Percentiles rank a stretch among this genome's conserved stretches.
phyloP scores from a whole-genome alignment of 92 coral and sea anemone genomes.

The Palythoa heliodiscus region DNA sequence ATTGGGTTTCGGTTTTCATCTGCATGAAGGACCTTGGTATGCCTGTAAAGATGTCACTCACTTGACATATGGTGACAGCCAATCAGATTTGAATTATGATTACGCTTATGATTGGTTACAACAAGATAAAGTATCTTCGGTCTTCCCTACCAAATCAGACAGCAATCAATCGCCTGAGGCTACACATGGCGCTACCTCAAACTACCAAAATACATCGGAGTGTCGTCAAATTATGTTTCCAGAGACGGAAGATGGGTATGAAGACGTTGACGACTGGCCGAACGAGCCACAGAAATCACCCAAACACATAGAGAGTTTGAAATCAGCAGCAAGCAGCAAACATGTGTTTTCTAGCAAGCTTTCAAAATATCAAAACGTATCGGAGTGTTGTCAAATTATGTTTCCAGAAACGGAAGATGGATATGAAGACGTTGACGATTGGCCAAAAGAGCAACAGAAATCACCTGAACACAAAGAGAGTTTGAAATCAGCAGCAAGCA shows the following conservation, averaged over 20 bases:
- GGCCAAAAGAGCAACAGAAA: background rate
- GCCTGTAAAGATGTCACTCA: conserved; percentile 29
- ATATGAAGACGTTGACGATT: background rate
- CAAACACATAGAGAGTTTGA: background rate
- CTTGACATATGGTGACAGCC: background rate
- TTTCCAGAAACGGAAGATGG: background rate
- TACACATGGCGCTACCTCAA: background rate
- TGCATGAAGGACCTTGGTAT: conserved; percentile 6
- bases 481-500: background rate
- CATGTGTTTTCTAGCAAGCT: background rate
- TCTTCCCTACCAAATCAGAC: background rate
- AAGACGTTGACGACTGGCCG: background rate
- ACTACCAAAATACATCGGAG: background rate
- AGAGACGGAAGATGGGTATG: background rate
- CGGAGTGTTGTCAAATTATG: background rate
- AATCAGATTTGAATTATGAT: conserved; percentile 9
- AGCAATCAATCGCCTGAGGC: background rate
- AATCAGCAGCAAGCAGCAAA: background rate
- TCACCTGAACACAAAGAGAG: background rate
- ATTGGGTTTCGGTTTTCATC: background rate
- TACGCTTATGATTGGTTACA: background rate
- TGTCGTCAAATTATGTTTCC: background rate
- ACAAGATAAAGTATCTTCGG: background rate
- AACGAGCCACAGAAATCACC: background rate
- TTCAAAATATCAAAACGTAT: background rate